Base-by-base conservation (phyloP, 2,888 invertebrate genomes). In the Eilema sororculum region DNA sequence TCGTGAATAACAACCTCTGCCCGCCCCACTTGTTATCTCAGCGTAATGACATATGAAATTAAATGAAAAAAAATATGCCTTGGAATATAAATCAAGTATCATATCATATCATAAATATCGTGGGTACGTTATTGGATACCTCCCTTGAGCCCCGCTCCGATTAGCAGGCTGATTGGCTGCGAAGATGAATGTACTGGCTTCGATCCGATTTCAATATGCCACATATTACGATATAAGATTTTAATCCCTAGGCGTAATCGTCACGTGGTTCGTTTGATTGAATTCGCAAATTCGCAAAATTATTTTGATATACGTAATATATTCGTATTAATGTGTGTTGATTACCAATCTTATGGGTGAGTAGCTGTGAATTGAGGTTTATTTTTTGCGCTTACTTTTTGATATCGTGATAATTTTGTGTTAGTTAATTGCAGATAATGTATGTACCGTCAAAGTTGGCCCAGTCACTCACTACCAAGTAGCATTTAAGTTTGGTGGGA, bases 61-160 rank as follows among this genome's bases (percentile, higher is more conserved):
- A 68, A 70, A 70, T 61, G 68, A 58, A 41, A 77, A n/a, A 28
- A 82, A 76, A 77, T 67, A 71, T 0, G 10, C 24, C 20, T 57
- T 12, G 22, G 16, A 69, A 67, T 62, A 72, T 78, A 82, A 75
- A 80, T 80, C 82, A 74, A 71, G 69, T 67, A 71, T 76, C 65
- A 71, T 56, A 69, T 61, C 52, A 58, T 67, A 71, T 68, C 76
- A 80, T 80, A 80, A 80, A 80, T 80, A 76, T 80, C 69, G 70
- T 67, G 64, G 63, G 61, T 12, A 37, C 56, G 73, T 61, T 75
- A 81, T 82, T 71, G 69, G 73, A 78, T 75, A 73, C 52, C 56
- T 71, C 75, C 73, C 73, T 22, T 37, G 76, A 74, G 81, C 33
- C 8, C 28, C 24, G 68, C n/a, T 22, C 46, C 22, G 65, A 67